Evolutionary conservation across 2,113 vertebrate species (phyloP), one percentile per base, ranked within the genome.

Genomic region (Oreochromis tanganicae): DNA sequence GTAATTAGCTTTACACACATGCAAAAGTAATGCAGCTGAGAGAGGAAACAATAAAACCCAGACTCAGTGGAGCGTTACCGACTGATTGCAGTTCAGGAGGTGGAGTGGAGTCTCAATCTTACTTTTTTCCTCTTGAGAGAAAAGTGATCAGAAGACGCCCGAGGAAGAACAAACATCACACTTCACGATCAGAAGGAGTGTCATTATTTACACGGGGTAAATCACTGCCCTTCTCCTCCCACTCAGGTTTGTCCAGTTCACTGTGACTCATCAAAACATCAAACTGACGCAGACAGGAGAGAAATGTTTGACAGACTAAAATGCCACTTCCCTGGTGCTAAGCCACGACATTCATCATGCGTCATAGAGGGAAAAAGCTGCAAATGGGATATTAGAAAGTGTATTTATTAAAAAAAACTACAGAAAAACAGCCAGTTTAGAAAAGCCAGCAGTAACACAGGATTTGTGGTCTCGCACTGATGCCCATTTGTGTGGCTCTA

Each of bases 201-300:
- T n/a, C 54, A 24, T 56, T 87, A 80, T 86, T 89, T 79, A 80
- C 82, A n/a, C 13, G 32, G 24, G 21, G 43, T 19, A 29, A 54
- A 83, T 79, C 34, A 10, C 43, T 61, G 68, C 55, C 17, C 54
- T 88, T 34, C 54, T 84, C 68, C 84, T 85, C 87, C 87, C 43
- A 89, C 88, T 63, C 9, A 75, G 55, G 86, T 55, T 52, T 41
- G 71, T 85, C 88, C 32, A 14, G 56, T 80, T 89, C 81, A 34
- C 27, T 2, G 85, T 91, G 91, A 93, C 24, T 92, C 92, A 92
- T 68, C 66, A 2, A 80, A 86, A 90, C 81, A 92, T 78, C 71
- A 61, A 85, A 12, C 16, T 48, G 48, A 83, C 17, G 52, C 61
- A 84, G 73, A 46, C 27, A 8, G 56, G 5, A 79, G 46, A 71